phyloP scores from a whole-genome alignment of 92 coral and sea anemone genomes.

The Muricea muricata region DNA sequence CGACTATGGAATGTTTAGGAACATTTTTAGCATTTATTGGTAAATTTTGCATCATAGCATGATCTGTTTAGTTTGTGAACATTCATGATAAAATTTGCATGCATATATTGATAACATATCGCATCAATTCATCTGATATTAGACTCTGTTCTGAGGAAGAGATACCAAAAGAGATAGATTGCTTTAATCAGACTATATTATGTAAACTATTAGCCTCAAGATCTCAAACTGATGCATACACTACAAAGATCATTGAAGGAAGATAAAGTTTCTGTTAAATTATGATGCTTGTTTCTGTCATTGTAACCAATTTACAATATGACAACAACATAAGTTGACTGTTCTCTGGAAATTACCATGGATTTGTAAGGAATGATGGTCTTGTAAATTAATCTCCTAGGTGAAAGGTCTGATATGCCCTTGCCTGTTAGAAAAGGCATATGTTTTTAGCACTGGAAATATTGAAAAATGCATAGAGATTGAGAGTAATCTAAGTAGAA shows the following conservation, averaged over 20 bases:
- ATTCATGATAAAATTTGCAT: not conserved
- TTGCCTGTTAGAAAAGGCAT: not conserved
- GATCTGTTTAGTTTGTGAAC: not conserved
- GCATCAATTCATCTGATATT: not conserved
- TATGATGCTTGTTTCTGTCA: too few species aligned
- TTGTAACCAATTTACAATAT: too few species aligned
- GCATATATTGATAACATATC: constrained; percentile 5
- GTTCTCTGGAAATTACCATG: not conserved
- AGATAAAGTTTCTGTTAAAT: too few species aligned
- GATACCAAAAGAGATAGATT: not conserved
- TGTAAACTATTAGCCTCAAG: not conserved
- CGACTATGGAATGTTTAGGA: not conserved
- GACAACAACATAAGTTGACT: too few species aligned
- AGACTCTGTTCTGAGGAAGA: not conserved
- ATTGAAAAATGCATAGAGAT: too few species aligned
- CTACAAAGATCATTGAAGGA: too few species aligned
- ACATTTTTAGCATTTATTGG: too few species aligned
- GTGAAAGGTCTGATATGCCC: not conserved
- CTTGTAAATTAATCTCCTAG: not conserved
- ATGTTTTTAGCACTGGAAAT: not conserved
- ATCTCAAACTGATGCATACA: too few species aligned
- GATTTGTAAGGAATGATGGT: not conserved
- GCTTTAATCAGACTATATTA: not conserved
- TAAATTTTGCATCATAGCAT: too few species aligned
- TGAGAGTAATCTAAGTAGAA: too few species aligned